Evolutionary conservation across 2,113 vertebrate species (phyloP).

Genomic region (Thamnaconus septentrionalis): DNA sequence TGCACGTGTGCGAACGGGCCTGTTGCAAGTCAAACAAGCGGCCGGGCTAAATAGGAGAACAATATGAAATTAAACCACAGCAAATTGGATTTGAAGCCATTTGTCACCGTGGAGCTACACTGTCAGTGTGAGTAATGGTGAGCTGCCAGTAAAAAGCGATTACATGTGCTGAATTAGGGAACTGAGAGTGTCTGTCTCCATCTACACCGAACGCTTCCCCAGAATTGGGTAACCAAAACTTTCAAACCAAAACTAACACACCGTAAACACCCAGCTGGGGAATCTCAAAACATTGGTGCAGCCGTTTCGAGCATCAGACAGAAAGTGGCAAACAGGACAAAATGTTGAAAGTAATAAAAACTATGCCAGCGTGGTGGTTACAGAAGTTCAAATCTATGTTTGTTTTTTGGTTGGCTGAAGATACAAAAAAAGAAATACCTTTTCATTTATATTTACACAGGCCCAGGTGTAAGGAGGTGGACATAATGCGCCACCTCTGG

Average conservation of each 20-base stretch:
- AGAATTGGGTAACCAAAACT: conserved; percentile 6
- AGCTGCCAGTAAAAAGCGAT: conserved; percentile 57
- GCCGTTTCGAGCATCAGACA: too few relatives aligned
- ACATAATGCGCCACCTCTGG: too few relatives aligned
- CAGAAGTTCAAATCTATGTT: too few relatives aligned
- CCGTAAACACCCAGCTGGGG: background rate
- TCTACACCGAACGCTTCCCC: conserved; percentile 24
- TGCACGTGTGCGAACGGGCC: conserved; percentile 1
- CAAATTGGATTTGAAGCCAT: conserved; percentile 8
- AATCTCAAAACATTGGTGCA: background rate
- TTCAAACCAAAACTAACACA: conserved; percentile 17
- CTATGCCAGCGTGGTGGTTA: too few relatives aligned
- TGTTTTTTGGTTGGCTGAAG: too few relatives aligned
- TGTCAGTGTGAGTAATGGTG: conserved; percentile 19
- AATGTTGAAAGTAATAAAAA: too few relatives aligned
- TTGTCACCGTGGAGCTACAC: conserved; percentile 14
- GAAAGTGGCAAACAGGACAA: too few relatives aligned
- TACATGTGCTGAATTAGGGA: conserved; percentile 73
- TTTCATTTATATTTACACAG: too few relatives aligned
- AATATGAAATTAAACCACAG: conserved; percentile 1
- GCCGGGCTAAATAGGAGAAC: background rate
- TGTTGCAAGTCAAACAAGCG: conserved; percentile 2
- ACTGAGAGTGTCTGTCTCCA: conserved; percentile 78
- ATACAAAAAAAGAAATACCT: too few relatives aligned
- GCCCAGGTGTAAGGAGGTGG: too few relatives aligned